phyloP scores from a whole-genome alignment of 2,113 vertebrate species.

The Triplophysa rosa region DNA sequence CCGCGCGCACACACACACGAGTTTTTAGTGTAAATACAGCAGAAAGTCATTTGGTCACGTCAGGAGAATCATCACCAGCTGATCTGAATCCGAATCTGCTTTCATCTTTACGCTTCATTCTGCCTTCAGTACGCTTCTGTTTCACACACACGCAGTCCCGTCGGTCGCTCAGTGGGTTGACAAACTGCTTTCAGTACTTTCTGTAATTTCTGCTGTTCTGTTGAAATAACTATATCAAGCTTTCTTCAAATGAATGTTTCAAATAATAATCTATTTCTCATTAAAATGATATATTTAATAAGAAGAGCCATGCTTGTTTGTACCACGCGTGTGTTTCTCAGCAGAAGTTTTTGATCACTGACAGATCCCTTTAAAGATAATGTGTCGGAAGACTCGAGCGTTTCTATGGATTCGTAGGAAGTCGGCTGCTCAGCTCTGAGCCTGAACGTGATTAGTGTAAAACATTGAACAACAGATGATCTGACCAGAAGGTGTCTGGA shows the following conservation, averaged over 20 bases:
- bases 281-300: conserved; percentile 86
- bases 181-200: conserved; percentile 75
- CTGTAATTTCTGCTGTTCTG: conserved; percentile 78
- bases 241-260: conserved; percentile 85
- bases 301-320: conserved; percentile 72
- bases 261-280: conserved; percentile 84
- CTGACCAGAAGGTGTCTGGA: too few species aligned
- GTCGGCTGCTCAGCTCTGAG: too few species aligned
- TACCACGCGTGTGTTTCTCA: conserved; percentile 47
- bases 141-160: conserved; percentile 10
- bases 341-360: too few species aligned
- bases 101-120: neutral
- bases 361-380: too few species aligned
- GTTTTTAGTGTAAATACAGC: conserved; percentile 23
- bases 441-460: too few species aligned
- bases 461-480: too few species aligned
- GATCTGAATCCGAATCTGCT: conserved; percentile 2
- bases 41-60: neutral
- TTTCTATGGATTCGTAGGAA: too few species aligned
- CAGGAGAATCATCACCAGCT: conserved; percentile 42
- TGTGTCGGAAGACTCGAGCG: too few species aligned
- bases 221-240: conserved; percentile 74
- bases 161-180: conserved; percentile 64
- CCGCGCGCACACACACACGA: conserved; percentile 47
- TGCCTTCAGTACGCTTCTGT: conserved; percentile 34